These are phyloP conservation scores for Cartodere bifasciata DNA, from an alignment of 2,888 invertebrate species.

Conservation along the genomic window DNA sequence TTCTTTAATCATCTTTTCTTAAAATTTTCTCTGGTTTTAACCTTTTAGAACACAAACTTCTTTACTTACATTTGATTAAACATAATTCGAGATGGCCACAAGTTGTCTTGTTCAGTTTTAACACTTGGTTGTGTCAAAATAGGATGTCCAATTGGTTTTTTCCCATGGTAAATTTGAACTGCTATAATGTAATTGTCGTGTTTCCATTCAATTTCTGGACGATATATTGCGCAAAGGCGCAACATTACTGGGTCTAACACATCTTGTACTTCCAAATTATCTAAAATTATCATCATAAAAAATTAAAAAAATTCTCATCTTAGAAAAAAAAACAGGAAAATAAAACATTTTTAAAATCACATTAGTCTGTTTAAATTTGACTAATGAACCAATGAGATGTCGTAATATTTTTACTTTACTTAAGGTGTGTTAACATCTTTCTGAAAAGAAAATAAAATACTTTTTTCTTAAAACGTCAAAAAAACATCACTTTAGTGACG, in stretches of 20 bases:
- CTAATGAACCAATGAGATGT: conserved; percentile 28
- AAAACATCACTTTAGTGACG: too few species aligned
- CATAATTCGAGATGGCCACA: conserved; percentile 59
- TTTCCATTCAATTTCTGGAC: conserved; percentile 63
- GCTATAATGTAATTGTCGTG: conserved; percentile 77
- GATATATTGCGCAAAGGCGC: conserved; percentile 71
- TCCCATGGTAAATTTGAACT: conserved; percentile 82
- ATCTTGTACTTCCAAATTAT: conserved; percentile 54
- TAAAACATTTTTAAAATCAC: background rate
- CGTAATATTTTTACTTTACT: too few species aligned
- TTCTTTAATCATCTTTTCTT: too few species aligned
- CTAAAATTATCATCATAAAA: conserved; percentile 35
- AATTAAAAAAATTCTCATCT: conserved; percentile 4
- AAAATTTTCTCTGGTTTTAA: too few species aligned
- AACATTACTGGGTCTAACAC: conserved; percentile 66
- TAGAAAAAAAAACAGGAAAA: too few species aligned
- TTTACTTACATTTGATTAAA: conserved; percentile 76
- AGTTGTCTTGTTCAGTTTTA: conserved; percentile 42
- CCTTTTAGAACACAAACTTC: too few species aligned
- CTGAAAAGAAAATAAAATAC: too few species aligned
- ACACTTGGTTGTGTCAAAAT: conserved; percentile 57
- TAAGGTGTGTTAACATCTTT: too few species aligned
- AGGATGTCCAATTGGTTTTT: conserved; percentile 60
- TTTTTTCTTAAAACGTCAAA: too few species aligned
- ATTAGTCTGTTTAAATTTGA: conserved; percentile 9